Conservation (phyloP, 2,888 invertebrate species). For the Nemoura dubitans region DNA sequence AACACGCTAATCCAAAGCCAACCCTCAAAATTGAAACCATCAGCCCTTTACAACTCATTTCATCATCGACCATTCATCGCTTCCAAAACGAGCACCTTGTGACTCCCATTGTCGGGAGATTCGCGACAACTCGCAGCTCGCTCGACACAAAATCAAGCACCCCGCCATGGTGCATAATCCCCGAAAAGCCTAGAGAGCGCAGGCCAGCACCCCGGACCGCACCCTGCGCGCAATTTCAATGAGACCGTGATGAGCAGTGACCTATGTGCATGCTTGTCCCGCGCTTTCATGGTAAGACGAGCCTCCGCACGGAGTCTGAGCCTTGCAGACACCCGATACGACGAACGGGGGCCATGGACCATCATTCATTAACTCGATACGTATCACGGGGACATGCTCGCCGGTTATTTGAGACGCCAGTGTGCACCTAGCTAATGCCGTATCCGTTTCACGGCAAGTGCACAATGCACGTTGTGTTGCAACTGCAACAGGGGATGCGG, state of each 20-base stretch:
- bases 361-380: neutral
- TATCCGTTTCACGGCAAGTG: neutral
- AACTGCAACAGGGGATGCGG: neutral
- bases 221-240: neutral
- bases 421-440: neutral
- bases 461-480: neutral
- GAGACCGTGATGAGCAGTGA: neutral
- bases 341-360: neutral
- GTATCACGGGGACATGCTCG: neutral
- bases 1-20: no score
- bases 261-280: neutral
- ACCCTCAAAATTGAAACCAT: no score
- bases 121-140: no score
- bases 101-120: neutral
- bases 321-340: no score
- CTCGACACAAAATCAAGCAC: no score
- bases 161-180: no score
- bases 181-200: no score
- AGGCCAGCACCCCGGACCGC: no score
- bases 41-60: no score
- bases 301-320: no score
- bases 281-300: no score
- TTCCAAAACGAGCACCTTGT: neutral
- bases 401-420: neutral
- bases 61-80: no score